Conservation (phyloP, 2,797 vertebrate species). For the Melanotaenia maccullochi region DNA sequence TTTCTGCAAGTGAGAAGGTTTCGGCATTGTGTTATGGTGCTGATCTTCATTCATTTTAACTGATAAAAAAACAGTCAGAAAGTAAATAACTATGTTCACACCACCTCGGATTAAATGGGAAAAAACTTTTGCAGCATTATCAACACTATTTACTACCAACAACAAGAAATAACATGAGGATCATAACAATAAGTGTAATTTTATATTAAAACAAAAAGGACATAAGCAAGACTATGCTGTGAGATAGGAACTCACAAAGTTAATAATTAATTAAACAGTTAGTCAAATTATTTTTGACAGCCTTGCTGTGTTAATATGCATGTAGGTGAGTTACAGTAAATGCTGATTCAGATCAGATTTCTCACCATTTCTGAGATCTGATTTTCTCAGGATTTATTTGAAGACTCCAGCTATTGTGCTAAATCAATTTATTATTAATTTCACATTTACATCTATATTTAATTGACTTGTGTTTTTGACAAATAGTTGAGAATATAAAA, state of each 20-base stretch:
- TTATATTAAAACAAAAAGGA: too few species aligned
- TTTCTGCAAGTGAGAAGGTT: not conserved
- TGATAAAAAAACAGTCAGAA: not conserved
- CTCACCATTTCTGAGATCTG: not conserved
- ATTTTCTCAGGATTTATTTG: too few species aligned
- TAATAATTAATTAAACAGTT: too few species aligned
- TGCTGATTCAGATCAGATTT: not conserved
- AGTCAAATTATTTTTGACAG: not conserved
- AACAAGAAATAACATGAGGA: not conserved
- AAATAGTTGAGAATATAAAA: too few species aligned
- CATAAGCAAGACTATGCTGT: too few species aligned
- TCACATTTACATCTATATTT: not conserved
- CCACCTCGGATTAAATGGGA: not conserved
- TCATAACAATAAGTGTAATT: too few species aligned
- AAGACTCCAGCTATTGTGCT: too few species aligned
- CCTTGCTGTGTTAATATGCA: not conserved
- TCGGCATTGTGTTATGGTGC: not conserved
- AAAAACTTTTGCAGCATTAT: not conserved
- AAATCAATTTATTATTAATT: not conserved
- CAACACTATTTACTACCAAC: not conserved
- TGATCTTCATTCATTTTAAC: not conserved
- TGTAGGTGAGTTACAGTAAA: too few species aligned
- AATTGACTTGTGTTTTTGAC: not conserved
- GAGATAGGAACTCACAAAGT: too few species aligned
- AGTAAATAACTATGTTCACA: not conserved